Evolutionary conservation across 2,888 invertebrate genomes (phyloP).

Genomic region (Eubasilissa splendida): DNA sequence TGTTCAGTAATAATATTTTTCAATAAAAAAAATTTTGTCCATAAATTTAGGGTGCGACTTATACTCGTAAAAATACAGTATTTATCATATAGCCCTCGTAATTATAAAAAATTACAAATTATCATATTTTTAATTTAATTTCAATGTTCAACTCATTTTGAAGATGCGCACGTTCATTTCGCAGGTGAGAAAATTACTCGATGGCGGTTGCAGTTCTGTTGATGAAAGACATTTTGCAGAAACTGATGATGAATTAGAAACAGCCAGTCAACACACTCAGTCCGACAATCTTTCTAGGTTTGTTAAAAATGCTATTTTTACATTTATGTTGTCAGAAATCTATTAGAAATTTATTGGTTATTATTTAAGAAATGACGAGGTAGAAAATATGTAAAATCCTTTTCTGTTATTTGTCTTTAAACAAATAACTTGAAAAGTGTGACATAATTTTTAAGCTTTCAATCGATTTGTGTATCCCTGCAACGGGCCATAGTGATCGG

Average conservation of each 20-base stretch:
- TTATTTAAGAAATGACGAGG: background rate
- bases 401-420: background rate
- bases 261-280: constrained; percentile 67
- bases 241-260: constrained; percentile 68
- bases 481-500: too few species aligned
- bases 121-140: too few species aligned
- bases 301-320: constrained; percentile 8
- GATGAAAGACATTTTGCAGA: constrained; percentile 66
- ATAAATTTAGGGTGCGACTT: too few species aligned
- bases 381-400: background rate
- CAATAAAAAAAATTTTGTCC: too few species aligned
- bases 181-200: constrained; percentile 54
- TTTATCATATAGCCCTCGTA: too few species aligned
- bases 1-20: too few species aligned
- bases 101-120: too few species aligned
- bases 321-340: background rate
- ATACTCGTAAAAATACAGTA: too few species aligned
- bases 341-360: background rate
- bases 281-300: constrained; percentile 57
- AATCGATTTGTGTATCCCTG: too few species aligned
- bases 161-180: background rate
- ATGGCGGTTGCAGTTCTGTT: constrained; percentile 62
- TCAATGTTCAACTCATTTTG: too few species aligned
- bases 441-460: too few species aligned
- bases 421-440: too few species aligned